These are phyloP conservation scores for Hirtodrosophila histrioides DNA, from an alignment of 2,888 invertebrate species.

Conservation along the genomic window DNA sequence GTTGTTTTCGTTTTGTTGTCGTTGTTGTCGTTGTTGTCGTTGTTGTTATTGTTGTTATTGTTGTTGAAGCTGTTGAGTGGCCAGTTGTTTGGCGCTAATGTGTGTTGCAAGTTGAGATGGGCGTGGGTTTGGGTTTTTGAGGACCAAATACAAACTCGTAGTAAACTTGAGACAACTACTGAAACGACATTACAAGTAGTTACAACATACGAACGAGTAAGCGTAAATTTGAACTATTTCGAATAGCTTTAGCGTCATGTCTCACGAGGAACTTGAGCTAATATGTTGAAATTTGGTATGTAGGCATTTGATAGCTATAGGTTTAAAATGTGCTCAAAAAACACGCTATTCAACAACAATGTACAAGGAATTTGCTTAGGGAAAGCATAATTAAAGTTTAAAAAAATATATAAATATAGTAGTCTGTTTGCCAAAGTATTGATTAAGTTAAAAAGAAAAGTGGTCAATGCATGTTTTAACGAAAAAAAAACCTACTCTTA, in stretches of 20 bases:
- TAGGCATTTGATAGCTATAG: too few species aligned
- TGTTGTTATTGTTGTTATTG: conserved; percentile 27
- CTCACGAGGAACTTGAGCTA: too few species aligned
- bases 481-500: too few species aligned
- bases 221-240: neutral
- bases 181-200: neutral
- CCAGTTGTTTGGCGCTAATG: conserved; percentile 11
- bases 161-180: conserved; percentile 1
- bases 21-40: conserved; percentile 16
- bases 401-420: too few species aligned
- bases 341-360: too few species aligned
- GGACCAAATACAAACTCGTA: conserved; percentile 9
- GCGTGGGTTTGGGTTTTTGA: conserved; percentile 26
- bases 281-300: neutral
- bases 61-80: conserved; percentile 32
- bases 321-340: too few species aligned
- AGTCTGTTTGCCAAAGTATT: too few species aligned
- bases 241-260: too few species aligned
- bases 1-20: conserved; percentile 14
- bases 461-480: too few species aligned
- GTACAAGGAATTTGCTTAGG: too few species aligned
- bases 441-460: too few species aligned
- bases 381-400: too few species aligned
- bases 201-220: conserved; percentile 11
- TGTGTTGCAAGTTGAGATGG: conserved; percentile 33